Evolutionary conservation across 2,113 vertebrate species (phyloP).

Genomic region (Cromileptes altivelis): DNA sequence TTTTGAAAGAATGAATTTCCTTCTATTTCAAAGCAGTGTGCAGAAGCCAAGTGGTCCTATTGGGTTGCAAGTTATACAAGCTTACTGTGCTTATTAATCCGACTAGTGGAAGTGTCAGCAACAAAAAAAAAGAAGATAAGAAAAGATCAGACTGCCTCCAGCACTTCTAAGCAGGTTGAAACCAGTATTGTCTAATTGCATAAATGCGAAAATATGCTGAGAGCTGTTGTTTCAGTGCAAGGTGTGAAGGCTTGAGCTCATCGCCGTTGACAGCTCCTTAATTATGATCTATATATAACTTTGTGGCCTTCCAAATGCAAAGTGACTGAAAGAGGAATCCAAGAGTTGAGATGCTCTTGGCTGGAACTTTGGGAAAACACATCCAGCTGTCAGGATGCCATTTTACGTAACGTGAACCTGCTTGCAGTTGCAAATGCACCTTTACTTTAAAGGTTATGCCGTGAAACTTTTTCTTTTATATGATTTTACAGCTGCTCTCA

Average conservation of each 20-base stretch:
- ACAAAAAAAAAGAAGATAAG: background rate
- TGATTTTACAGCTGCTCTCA: background rate
- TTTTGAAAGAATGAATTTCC: background rate
- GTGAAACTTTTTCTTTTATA: background rate
- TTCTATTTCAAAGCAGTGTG: background rate
- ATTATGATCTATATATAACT: background rate
- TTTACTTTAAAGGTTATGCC: background rate
- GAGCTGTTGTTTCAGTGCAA: background rate
- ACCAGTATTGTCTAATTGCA: background rate
- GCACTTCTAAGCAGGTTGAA: slow-evolving; percentile 15
- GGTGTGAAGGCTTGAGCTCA: background rate
- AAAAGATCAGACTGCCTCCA: background rate
- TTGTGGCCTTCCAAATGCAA: background rate
- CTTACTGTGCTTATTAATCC: background rate
- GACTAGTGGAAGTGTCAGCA: background rate
- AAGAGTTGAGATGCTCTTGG: background rate
- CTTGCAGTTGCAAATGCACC: background rate
- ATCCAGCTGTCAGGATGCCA: background rate
- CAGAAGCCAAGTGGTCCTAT: background rate
- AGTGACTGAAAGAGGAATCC: background rate
- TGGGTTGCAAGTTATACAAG: background rate
- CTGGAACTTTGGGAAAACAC: background rate
- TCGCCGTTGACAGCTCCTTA: background rate
- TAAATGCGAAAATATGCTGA: background rate
- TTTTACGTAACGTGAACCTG: background rate